These are phyloP conservation scores for Babylonia areolata DNA, from an alignment of 1,140 invertebrate genomes.

Conservation along the genomic window DNA sequence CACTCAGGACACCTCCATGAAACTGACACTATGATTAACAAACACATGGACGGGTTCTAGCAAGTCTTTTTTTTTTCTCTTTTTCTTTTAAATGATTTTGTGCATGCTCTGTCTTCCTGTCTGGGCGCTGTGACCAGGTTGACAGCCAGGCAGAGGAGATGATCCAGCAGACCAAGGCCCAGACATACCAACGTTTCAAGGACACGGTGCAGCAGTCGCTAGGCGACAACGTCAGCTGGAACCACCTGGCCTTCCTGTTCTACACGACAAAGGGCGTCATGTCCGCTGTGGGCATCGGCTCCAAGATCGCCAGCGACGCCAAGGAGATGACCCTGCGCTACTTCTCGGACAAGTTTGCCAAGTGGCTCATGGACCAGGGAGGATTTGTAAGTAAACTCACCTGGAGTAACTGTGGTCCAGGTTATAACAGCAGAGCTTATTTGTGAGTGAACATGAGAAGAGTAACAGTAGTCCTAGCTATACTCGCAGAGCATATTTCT, in stretches of 20 bases:
- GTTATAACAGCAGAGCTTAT: not conserved
- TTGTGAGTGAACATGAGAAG: not conserved
- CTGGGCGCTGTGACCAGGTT: constrained; percentile 35
- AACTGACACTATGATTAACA: too few relatives aligned
- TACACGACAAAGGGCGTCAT: constrained; percentile 64
- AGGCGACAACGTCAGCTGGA: constrained; percentile 58
- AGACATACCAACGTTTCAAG: constrained; percentile 63
- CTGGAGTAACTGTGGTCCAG: too few relatives aligned
- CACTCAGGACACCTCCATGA: too few relatives aligned
- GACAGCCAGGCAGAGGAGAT: constrained; percentile 40
- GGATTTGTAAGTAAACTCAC: constrained; percentile 74
- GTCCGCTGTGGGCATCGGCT: constrained; percentile 60
- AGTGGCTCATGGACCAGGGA: constrained; percentile 68
- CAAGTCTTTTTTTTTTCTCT: too few relatives aligned
- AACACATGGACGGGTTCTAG: too few relatives aligned
- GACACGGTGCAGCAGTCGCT: constrained; percentile 57
- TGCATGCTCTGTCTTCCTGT: too few relatives aligned
- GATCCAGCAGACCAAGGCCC: constrained; percentile 51
- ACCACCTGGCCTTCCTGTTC: constrained; percentile 67
- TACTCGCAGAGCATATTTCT: too few relatives aligned
- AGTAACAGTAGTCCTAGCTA: not conserved
- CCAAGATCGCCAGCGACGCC: constrained; percentile 54
- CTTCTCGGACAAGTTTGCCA: constrained; percentile 67
- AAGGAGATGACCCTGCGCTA: constrained; percentile 68
- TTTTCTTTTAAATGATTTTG: too few relatives aligned